phyloP scores from a whole-genome alignment of 2,797 vertebrate species.

The Myotis findleyi region DNA sequence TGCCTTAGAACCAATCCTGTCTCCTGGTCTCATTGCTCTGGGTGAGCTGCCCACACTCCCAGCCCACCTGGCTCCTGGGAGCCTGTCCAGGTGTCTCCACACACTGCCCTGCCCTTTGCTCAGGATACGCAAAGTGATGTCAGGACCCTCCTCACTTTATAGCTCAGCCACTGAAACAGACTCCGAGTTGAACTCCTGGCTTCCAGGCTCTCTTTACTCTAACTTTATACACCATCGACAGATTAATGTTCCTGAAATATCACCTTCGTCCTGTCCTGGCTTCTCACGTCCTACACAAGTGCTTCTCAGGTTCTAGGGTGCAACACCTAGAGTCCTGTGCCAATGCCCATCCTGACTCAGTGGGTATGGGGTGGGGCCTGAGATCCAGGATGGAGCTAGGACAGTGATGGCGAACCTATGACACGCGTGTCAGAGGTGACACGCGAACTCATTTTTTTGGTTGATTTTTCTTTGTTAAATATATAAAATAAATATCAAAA shows the following conservation, averaged over 20 bases:
- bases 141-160: too few species aligned
- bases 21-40: background rate
- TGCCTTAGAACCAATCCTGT: background rate
- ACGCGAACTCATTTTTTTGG: too few species aligned
- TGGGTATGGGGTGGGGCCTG: background rate
- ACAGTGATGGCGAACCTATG: too few species aligned
- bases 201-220: background rate
- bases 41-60: background rate
- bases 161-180: background rate
- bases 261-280: background rate
- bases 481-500: too few species aligned
- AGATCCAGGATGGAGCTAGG: background rate
- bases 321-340: background rate
- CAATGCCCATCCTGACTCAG: background rate
- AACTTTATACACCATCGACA: background rate
- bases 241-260: background rate
- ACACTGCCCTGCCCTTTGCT: too few species aligned
- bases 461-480: too few species aligned
- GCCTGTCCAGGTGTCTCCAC: rapidly evolving
- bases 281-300: background rate
- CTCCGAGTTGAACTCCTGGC: background rate
- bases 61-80: background rate
- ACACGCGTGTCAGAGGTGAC: too few species aligned
- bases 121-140: rapidly evolving
- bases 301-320: background rate